Conservation (phyloP, 2,888 invertebrate genomes). For the Anthrax anthrax region DNA sequence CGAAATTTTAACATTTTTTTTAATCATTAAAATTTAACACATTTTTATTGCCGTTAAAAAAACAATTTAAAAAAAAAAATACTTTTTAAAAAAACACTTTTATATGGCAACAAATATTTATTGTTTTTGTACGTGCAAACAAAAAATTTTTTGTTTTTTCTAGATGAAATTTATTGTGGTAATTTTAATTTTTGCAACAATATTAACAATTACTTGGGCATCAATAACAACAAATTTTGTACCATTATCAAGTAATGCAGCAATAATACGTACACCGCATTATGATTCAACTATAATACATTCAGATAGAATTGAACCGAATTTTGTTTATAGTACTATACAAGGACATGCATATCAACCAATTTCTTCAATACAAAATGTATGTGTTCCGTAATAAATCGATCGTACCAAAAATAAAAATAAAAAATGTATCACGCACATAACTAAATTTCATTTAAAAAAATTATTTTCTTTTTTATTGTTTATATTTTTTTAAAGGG, state of each 20-base stretch:
- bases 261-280: constrained; percentile 27
- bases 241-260: constrained; percentile 10
- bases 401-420: no score
- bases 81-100: background rate
- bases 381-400: background rate
- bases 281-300: constrained; percentile 37
- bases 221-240: constrained; percentile 6
- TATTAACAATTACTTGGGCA: constrained; percentile 3
- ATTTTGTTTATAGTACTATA: constrained; percentile 38
- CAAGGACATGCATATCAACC: constrained; percentile 31
- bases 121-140: background rate
- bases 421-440: no score
- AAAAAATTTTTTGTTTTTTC: background rate
- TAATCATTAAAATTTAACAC: no score
- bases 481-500: background rate
- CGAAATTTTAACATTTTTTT: no score
- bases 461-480: background rate
- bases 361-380: background rate
- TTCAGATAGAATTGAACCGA: constrained; percentile 36
- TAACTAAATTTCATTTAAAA: no score
- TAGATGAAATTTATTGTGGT: constrained; percentile 8
- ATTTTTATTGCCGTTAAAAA: no score
- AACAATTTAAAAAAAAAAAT: no score
- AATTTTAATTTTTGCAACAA: constrained; percentile 3
- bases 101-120: background rate